Percentiles rank a stretch among this genome's conserved stretches.
Evolutionary conservation across 2,113 vertebrate genomes (phyloP).

Genomic region (Phyllostomus hastatus): DNA sequence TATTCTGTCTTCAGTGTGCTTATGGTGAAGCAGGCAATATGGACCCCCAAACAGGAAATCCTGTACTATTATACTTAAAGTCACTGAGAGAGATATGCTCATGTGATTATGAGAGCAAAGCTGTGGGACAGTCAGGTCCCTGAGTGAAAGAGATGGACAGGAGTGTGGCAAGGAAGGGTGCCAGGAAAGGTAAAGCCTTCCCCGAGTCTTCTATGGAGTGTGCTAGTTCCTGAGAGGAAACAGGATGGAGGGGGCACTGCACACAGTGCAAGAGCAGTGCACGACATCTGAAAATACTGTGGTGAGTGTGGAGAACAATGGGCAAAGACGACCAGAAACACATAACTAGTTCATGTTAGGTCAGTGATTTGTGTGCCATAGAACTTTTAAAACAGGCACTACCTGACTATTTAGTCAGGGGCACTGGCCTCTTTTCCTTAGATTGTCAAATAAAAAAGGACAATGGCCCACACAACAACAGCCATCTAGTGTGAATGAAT

Average conservation of each 20-base stretch:
- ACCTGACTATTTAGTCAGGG: too few species aligned
- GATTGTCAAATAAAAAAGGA: too few species aligned
- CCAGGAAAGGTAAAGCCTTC: neutral
- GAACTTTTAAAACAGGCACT: too few species aligned
- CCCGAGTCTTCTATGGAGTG: too few species aligned
- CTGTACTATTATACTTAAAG: neutral
- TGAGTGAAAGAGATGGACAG: neutral
- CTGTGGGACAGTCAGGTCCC: neutral
- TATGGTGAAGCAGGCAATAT: neutral
- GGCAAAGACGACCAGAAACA: neutral
- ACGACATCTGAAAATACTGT: neutral
- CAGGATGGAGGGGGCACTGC: rapidly evolving
- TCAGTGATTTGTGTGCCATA: too few species aligned
- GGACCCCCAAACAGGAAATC: neutral
- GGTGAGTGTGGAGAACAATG: neutral
- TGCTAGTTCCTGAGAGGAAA: neutral
- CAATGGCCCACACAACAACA: too few species aligned
- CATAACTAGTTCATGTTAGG: neutral
- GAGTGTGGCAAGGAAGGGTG: neutral
- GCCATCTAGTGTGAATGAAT: too few species aligned
- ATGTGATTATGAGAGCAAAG: neutral
- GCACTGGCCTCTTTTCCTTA: too few species aligned
- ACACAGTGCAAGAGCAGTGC: neutral
- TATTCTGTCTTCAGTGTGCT: neutral
- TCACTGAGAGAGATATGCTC: neutral